Evolutionary conservation across 2,797 vertebrate species (phyloP).

Genomic region (Lutjanus campechanus): DNA sequence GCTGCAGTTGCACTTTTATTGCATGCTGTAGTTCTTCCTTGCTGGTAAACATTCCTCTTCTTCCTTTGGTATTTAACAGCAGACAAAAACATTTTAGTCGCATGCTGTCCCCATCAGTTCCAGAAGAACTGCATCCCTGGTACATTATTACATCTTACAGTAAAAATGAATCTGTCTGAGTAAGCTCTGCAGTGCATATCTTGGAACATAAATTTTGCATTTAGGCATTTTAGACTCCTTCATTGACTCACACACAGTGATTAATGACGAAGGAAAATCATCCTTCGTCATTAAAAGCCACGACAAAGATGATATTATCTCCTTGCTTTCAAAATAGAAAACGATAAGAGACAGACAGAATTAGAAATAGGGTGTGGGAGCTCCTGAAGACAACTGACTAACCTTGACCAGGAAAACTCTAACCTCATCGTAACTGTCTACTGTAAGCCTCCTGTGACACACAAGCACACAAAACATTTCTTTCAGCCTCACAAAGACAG

Average conservation of each 20-base stretch:
- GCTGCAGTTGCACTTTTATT: too few species aligned
- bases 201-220: neutral
- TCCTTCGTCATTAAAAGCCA: neutral
- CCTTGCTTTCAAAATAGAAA: slow-evolving; percentile 24
- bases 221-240: slow-evolving; percentile 1
- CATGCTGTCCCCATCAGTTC: too few species aligned
- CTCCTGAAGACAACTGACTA: slow-evolving; percentile 60
- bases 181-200: neutral
- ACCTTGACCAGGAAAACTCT: slow-evolving; percentile 62
- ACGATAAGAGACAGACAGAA: slow-evolving; percentile 43
- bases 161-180: neutral
- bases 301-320: slow-evolving; percentile 30
- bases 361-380: slow-evolving; percentile 46
- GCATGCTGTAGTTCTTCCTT: too few species aligned
- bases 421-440: slow-evolving; percentile 65
- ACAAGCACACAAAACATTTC: slow-evolving; percentile 65
- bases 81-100: too few species aligned
- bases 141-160: too few species aligned
- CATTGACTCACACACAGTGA: slow-evolving; percentile 20
- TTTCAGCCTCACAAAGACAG: slow-evolving; percentile 62
- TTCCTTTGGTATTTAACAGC: too few species aligned
- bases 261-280: neutral
- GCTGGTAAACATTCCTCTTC: too few species aligned
- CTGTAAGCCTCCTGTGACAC: slow-evolving; percentile 61
- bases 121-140: too few species aligned